Base-by-base conservation (phyloP, 1,140 invertebrate genomes). In the Trypoxylus dichotomus region DNA sequence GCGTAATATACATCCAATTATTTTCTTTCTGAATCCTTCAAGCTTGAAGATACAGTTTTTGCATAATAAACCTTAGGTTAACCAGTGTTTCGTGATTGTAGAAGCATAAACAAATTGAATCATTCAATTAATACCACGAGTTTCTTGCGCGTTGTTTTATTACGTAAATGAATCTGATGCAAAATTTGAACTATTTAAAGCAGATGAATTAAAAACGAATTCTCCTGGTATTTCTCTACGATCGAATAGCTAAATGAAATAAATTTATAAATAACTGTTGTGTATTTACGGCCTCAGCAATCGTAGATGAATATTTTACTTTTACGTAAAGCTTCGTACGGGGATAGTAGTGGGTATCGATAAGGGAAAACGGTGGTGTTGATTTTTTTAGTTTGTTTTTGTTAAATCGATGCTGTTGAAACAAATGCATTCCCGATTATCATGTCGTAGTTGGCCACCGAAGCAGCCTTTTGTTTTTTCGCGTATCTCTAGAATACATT, bases 391-490 rank as follows among this genome's bases (percentile, higher is more conserved):
- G 24, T 25, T 68, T 24, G 60, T 68, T 68, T 68, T 68, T 68
- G 60, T 68, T 68, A 68, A 68, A 68, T 68, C 60, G 60, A 68
- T 68, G 60, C 24, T 68, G 27, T 68, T 68, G 15, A 68, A 68
- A 68, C 21, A 68, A 68, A 68, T 29, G 27, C 5, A 68, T 68
- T 25, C 60, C 13, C 24, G 60, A 68, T 54, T 54, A 54, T 54
- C 2, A 24, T 27, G 60, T 63, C 43, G 43, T n/a, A 54, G 47
- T 54, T n/a, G 47, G 0, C 47, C 47, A 15, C 13, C 47, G 47
- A 19, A 54, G 27, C 27, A 68, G 60, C 21, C 60, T 68, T 68
- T 68, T 68, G 60, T 68, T 68, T 68, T 68, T 68, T 27, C 60
- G 47, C 19, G 13, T n/a, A n/a, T 19, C 47, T 19, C 13, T 19